Evolutionary conservation across 1,140 invertebrate species (phyloP), one percentile per base, ranked within the genome.

Genomic region (Steinernema khuongi): DNA sequence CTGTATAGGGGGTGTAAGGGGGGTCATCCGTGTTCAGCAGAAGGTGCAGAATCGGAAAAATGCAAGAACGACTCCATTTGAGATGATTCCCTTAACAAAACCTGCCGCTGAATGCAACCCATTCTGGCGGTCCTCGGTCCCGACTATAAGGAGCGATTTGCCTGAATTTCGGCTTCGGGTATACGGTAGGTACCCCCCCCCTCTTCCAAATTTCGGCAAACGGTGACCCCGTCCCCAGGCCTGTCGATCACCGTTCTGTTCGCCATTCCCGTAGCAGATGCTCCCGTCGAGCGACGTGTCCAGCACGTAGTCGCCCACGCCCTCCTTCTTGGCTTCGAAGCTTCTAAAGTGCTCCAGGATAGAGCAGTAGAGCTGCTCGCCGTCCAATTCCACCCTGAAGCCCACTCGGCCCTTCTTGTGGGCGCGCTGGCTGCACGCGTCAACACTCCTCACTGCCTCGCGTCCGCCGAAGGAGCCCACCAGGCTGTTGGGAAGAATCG

Each of bases 211-310:
- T n/a, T n/a, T n/a, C n/a, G n/a, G n/a, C n/a, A n/a, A n/a, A n/a
- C n/a, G n/a, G n/a, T n/a, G n/a, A n/a, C n/a, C n/a, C n/a, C n/a
- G n/a, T n/a, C n/a, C n/a, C n/a, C n/a, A n/a, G n/a, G n/a, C n/a
- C n/a, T n/a, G n/a, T n/a, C n/a, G n/a, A n/a, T n/a, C n/a, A 60
- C 50, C 50, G 22, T 22, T 60, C 50, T 60, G 50, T 22, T 60
- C 50, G 11, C 50, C 50, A 11, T 60, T 60, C 19, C 50, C 50
- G 50, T 60, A 22, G 22, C 50, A 60, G 22, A 60, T 7, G 7
- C 50, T 22, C 7, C 11, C 19, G 50, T 60, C 50, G 14, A 4
- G 4, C 7, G 50, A 60, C 7, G 50, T 60, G 50, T 60, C 50
- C 7, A 60, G 22, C 7, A 60, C 50, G 50, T 60, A 60, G 50